A percentile compares a stretch with the other conserved stretches of the same genome.
Conservation (phyloP, 1,140 invertebrate species). For the Brachionus paranguensis region DNA sequence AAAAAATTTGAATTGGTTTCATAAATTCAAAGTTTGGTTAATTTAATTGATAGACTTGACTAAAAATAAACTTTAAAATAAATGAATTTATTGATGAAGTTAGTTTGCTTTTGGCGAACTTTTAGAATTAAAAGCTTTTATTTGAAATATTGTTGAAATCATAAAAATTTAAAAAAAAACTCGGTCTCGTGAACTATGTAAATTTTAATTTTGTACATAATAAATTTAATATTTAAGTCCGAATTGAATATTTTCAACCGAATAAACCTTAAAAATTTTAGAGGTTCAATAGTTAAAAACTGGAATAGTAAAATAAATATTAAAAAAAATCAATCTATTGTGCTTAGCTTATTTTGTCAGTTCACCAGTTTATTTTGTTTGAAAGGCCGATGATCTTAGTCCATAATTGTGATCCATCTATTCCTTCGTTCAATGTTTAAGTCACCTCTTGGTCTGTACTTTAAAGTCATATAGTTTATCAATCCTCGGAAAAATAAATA, state of each 20-base stretch:
- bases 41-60: too few species aligned
- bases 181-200: neutral
- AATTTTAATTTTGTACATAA: neutral
- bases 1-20: too few species aligned
- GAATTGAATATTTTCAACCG: neutral
- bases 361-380: neutral
- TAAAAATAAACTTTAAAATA: neutral
- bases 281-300: neutral
- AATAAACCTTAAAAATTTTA: neutral
- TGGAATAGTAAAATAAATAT: neutral
- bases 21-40: too few species aligned
- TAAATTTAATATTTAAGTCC: neutral
- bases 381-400: neutral
- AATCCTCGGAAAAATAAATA: conserved; percentile 38
- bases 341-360: neutral
- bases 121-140: neutral
- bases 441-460: conserved; percentile 17
- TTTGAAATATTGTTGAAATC: neutral
- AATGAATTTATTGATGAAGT: neutral
- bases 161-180: neutral
- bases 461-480: conserved; percentile 21
- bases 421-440: neutral
- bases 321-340: neutral
- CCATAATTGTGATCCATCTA: conserved; percentile 3
- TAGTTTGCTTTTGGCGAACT: neutral